Percentiles rank a stretch among this genome's conserved stretches.
Evolutionary conservation across 2,888 invertebrate species (phyloP).

Genomic region (Thecophora atra): DNA sequence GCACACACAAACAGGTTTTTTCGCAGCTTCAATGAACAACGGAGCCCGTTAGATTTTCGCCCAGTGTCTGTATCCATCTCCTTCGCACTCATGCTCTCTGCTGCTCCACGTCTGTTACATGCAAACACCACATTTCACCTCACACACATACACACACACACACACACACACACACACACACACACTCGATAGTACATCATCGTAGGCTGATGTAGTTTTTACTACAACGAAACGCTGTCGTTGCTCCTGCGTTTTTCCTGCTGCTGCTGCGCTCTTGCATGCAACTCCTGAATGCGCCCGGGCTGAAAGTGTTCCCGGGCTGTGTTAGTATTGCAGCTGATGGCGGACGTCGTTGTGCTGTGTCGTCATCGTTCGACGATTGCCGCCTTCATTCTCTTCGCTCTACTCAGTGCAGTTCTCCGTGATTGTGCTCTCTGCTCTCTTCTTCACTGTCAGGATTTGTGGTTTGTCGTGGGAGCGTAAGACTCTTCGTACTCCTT

Average conservation of each 20-base stretch:
- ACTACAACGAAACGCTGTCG: background rate
- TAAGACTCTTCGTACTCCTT: too few relatives aligned
- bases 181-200: background rate
- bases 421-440: background rate
- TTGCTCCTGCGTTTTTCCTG: background rate
- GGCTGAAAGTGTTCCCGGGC: slow-evolving; percentile 22
- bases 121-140: background rate
- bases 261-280: slow-evolving; percentile 3
- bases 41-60: too few relatives aligned
- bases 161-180: background rate
- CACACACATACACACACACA: background rate
- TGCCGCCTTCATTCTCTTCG: background rate
- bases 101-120: background rate
- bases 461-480: too few relatives aligned
- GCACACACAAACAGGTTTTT: too few relatives aligned
- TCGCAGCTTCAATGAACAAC: too few relatives aligned
- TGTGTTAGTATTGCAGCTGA: slow-evolving; percentile 8
- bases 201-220: background rate
- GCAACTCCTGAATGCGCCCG: slow-evolving; percentile 30
- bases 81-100: background rate
- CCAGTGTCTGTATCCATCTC: too few relatives aligned
- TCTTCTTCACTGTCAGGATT: background rate
- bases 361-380: slow-evolving; percentile 5
- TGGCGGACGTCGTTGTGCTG: background rate
- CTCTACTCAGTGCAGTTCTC: background rate